Evolutionary conservation across 23 tunicate genomes (phyloP), one percentile per base, ranked within the genome.

Genomic region (Pegea sp.): DNA sequence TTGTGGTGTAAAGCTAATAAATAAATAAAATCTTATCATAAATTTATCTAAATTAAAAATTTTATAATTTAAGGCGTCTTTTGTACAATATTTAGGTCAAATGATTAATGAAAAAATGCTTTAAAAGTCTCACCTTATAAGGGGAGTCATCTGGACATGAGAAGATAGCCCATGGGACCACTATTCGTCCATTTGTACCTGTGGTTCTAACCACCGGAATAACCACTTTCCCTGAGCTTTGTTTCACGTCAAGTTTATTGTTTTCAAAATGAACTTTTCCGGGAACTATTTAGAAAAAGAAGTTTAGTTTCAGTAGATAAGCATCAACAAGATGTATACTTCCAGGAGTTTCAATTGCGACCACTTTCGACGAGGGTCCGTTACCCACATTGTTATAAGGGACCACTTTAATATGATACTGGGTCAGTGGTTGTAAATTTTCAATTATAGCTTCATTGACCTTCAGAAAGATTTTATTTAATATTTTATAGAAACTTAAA

Each of bases 371-470:
- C 49, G 86, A 42, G 30, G 75, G 95, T 22, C 95, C 95, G 53
- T 84, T 86, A 5, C 95, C 95, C 13, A 84, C 84, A 33, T 53
- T 50, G 64, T 84, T 84, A 54, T 34, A 57, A 4, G 95, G 75
- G 8, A 77, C 56, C n/a, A 84, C 84, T 13, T 75, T 66, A 16
- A 84, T 68, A 28, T 84, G 86, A 63, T 84, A 84, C 4, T 72
- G 11, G 0, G 76, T 68, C 69, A 32, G 61, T 6, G 95, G 70
- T 25, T 67, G 77, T 3, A 84, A 60, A 44, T 61, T 60, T 7
- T 68, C 76, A 26, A 84, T 42, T 11, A 24, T 34, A 0, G 58
- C 75, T 42, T 63, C 69, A 8, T 20, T 38, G 13, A 38, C 46
- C 46, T 38, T 11, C 11, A 38, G 16, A 38, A 8, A 8, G 16